A percentile compares a stretch with the other conserved stretches of the same genome.
These are phyloP conservation scores for Phania funesta DNA, from an alignment of 2,888 invertebrate genomes.

Conservation along the genomic window DNA sequence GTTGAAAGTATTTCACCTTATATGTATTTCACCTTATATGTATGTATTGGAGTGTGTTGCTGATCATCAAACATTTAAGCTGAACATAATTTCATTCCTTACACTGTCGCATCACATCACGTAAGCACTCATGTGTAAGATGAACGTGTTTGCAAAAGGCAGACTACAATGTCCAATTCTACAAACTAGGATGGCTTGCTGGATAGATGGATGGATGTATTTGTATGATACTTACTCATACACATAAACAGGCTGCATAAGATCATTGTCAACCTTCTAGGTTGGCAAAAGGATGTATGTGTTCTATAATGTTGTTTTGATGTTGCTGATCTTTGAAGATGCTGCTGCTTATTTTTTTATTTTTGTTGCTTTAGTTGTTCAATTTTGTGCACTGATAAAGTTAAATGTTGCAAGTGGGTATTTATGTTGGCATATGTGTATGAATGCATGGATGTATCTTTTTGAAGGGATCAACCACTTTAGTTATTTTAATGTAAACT, in stretches of 20 bases:
- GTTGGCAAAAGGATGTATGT: constrained; percentile 37
- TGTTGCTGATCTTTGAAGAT: constrained; percentile 14
- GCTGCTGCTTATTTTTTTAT: constrained; percentile 5
- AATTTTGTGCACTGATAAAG: constrained; percentile 42
- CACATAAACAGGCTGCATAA: constrained; percentile 12
- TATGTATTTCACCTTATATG: not conserved
- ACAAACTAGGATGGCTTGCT: not conserved
- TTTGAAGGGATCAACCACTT: constrained; percentile 47
- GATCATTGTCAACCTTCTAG: constrained; percentile 33
- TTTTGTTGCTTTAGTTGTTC: constrained; percentile 14
- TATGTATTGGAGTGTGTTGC: constrained; percentile 26
- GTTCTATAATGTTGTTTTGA: constrained; percentile 20
- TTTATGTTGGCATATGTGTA: constrained; percentile 1
- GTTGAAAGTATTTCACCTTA: no score
- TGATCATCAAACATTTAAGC: constrained; percentile 60
- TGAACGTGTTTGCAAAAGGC: constrained; percentile 40
- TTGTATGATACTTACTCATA: not conserved
- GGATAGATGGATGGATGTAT: constrained; percentile 20
- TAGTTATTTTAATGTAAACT: constrained; percentile 32
- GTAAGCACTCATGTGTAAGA: constrained; percentile 63
- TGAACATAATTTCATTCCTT: constrained; percentile 60
- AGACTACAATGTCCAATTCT: constrained; percentile 40
- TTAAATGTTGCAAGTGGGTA: constrained; percentile 44
- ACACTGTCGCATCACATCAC: constrained; percentile 64
- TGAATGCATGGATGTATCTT: not conserved